These are phyloP conservation scores for Coleophora deauratella DNA, from an alignment of 2,888 invertebrate species.

Conservation along the genomic window DNA sequence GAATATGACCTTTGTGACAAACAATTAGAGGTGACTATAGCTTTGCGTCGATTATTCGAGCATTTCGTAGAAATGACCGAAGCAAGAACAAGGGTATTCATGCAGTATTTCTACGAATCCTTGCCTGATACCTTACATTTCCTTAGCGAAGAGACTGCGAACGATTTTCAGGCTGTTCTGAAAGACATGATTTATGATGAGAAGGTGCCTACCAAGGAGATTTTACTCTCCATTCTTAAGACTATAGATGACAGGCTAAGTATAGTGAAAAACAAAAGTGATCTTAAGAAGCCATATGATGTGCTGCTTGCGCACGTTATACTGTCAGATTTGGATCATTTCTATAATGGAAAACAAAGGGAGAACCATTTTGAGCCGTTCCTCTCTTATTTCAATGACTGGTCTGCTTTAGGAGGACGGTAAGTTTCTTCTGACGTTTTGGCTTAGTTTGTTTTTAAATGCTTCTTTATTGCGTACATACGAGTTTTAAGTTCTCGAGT, in stretches of 20 bases:
- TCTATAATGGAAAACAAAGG: slow-evolving; percentile 29
- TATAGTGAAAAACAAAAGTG: slow-evolving; percentile 14
- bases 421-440: too few species aligned
- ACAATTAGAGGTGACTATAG: slow-evolving; percentile 31
- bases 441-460: too few species aligned
- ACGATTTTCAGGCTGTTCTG: slow-evolving; percentile 42
- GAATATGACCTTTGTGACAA: slow-evolving; percentile 35
- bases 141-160: slow-evolving; percentile 28
- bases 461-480: too few species aligned
- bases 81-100: slow-evolving; percentile 28
- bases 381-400: slow-evolving; percentile 28
- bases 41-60: slow-evolving; percentile 28
- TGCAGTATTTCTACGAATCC: slow-evolving; percentile 23
- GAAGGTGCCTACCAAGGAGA: slow-evolving; percentile 32
- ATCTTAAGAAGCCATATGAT: slow-evolving; percentile 28
- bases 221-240: slow-evolving; percentile 31
- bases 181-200: slow-evolving; percentile 44
- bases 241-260: slow-evolving; percentile 30
- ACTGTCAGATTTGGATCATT: slow-evolving; percentile 49
- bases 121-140: slow-evolving; percentile 33
- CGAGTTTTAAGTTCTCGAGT: too few species aligned
- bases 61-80: slow-evolving; percentile 25
- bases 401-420: slow-evolving; percentile 20
- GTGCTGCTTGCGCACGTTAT: slow-evolving; percentile 37
- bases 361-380: slow-evolving; percentile 34